Percentiles rank a stretch among this genome's conserved stretches.
Evolutionary conservation across 2,797 vertebrate genomes (phyloP).

Genomic region (Pampus argenteus): DNA sequence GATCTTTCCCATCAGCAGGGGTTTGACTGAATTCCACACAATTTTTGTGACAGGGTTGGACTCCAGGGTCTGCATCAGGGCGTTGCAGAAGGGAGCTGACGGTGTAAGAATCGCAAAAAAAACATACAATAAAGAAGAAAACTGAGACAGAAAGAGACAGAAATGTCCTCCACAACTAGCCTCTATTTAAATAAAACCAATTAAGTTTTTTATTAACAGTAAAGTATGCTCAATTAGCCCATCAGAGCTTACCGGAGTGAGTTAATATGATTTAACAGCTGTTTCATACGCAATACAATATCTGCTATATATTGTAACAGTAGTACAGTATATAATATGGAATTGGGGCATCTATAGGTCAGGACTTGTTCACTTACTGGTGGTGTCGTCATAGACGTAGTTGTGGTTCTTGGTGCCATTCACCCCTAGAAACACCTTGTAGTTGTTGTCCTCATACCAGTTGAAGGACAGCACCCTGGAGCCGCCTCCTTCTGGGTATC

Average conservation of each 20-base stretch:
- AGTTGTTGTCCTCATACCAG: constrained; percentile 99
- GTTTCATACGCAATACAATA: not conserved
- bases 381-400: constrained; percentile 89
- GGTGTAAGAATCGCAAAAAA: constrained; percentile 19
- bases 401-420: constrained; percentile 87
- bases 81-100: constrained; percentile 94
- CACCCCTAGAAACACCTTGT: constrained; percentile 96
- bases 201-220: not conserved
- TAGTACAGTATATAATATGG: too few relatives aligned
- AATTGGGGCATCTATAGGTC: not conserved
- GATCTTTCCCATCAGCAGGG: constrained; percentile 97
- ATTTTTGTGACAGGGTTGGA: constrained; percentile 95
- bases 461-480: constrained; percentile 95
- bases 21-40: constrained; percentile 94
- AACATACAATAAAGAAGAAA: not conserved
- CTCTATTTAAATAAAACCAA: not conserved
- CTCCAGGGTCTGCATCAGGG: constrained; percentile 93
- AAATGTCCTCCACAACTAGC: not conserved
- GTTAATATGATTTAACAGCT: not conserved
- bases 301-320: not conserved
- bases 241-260: too few relatives aligned
- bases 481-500: constrained; percentile 92
- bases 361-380: constrained; percentile 87
- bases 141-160: not conserved
- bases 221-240: not conserved